Conservation (phyloP, 2,797 vertebrate species). For the Fringilla coelebs region DNA sequence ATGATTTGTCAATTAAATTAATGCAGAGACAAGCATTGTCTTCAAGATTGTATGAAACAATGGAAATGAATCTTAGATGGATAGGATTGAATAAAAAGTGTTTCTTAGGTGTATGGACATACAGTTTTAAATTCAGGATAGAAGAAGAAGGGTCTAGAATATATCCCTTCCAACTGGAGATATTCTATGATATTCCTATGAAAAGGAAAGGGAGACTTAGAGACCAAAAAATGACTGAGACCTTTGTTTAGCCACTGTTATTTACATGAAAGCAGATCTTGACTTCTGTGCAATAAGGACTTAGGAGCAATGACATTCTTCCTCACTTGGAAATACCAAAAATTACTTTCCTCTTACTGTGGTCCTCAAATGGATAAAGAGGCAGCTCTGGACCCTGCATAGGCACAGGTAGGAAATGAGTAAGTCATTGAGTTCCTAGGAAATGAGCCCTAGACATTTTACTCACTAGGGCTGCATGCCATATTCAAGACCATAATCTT, state of each 20-base stretch:
- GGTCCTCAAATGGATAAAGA: background rate
- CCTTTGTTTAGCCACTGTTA: background rate
- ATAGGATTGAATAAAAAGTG: background rate
- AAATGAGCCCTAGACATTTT: background rate
- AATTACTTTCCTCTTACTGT: background rate
- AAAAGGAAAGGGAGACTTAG: background rate
- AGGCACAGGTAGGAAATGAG: background rate
- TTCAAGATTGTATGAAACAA: background rate
- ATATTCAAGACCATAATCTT: background rate
- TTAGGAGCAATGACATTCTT: background rate
- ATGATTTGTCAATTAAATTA: constrained; percentile 9
- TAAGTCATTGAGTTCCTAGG: background rate
- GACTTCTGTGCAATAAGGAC: background rate
- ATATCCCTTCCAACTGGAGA: background rate
- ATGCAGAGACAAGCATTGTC: background rate
- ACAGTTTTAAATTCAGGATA: background rate
- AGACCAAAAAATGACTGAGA: background rate
- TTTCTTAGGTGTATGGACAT: background rate
- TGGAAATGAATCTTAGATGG: background rate
- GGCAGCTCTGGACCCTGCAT: background rate
- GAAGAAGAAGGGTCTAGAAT: background rate
- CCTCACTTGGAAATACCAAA: background rate
- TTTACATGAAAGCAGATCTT: background rate
- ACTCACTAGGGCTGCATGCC: background rate
- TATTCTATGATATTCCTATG: background rate